phyloP scores from a whole-genome alignment of 35 echinoderm and acorn worm genomes.

The Heliocidaris tuberculata region DNA sequence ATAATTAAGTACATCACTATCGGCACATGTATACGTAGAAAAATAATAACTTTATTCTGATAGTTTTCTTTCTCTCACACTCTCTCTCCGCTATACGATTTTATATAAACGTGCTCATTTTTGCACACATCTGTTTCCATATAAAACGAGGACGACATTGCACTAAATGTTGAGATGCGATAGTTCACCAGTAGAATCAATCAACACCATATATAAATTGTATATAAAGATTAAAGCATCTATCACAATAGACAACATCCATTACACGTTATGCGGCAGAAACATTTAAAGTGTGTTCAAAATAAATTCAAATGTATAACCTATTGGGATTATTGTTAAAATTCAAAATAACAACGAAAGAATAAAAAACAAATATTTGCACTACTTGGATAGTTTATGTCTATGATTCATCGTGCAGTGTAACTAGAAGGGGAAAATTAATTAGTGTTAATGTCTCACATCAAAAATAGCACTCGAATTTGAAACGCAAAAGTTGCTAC shows the following conservation, averaged over 20 bases:
- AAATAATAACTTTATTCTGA: constrained; percentile 38
- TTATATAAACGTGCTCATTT: constrained; percentile 26
- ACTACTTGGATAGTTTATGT: background rate
- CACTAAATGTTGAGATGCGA: constrained; percentile 27
- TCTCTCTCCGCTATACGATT: constrained; percentile 11
- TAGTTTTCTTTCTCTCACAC: constrained; percentile 20
- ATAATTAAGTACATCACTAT: constrained; percentile 25
- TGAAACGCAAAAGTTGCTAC: background rate
- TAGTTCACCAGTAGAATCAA: background rate
- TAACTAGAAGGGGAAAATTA: background rate
- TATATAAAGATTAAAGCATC: constrained; percentile 14
- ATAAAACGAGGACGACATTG: constrained; percentile 37
- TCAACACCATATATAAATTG: constrained; percentile 27
- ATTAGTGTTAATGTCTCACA: background rate
- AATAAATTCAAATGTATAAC: background rate
- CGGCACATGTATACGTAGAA: constrained; percentile 39
- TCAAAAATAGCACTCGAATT: constrained; percentile 7
- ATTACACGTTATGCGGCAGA: constrained; percentile 6
- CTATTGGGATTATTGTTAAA: background rate
- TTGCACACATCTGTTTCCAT: constrained; percentile 39
- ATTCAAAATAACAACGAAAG: constrained; percentile 1
- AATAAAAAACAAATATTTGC: background rate
- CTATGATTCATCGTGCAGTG: constrained; percentile 25
- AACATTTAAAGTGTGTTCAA: constrained; percentile 54
- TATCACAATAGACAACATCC: background rate